Evolutionary conservation across 2,888 invertebrate species (phyloP).

Genomic region (Conops quadrifasciatus): DNA sequence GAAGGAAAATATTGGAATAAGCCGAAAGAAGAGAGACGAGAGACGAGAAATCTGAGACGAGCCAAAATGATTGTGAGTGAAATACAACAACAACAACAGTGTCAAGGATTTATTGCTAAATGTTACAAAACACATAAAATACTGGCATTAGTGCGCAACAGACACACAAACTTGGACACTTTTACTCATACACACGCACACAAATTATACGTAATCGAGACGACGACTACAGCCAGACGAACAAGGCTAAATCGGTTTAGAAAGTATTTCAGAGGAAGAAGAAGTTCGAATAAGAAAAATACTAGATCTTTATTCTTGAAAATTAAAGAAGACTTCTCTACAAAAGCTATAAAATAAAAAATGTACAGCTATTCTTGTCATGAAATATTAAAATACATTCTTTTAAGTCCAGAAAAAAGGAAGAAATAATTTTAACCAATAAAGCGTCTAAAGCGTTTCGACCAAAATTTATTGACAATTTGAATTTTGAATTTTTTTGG

Average conservation of each 20-base stretch:
- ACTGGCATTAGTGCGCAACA: conserved; percentile 10
- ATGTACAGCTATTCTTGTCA: not conserved
- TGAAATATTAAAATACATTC: conserved; percentile 10
- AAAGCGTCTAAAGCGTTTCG: not conserved
- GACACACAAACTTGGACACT: not conserved
- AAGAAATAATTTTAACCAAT: not conserved
- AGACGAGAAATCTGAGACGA: not conserved
- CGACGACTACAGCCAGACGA: no score
- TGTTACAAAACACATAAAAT: no score
- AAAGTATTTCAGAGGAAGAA: no score
- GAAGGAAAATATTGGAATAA: not conserved
- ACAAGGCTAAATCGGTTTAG: no score
- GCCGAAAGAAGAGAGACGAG: not conserved
- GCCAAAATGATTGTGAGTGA: conserved; percentile 9
- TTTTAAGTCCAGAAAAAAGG: not conserved
- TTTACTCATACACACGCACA: conserved; percentile 7
- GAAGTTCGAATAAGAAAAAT: no score
- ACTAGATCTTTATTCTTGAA: no score
- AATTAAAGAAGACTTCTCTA: no score
- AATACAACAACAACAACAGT: not conserved
- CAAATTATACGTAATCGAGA: not conserved
- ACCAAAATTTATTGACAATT: not conserved
- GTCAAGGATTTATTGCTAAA: conserved; percentile 29
- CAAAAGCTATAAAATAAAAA: not conserved
- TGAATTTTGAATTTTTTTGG: not conserved